phyloP scores from a whole-genome alignment of 1,140 invertebrate genomes.

The Drosophila lacteicornis region DNA sequence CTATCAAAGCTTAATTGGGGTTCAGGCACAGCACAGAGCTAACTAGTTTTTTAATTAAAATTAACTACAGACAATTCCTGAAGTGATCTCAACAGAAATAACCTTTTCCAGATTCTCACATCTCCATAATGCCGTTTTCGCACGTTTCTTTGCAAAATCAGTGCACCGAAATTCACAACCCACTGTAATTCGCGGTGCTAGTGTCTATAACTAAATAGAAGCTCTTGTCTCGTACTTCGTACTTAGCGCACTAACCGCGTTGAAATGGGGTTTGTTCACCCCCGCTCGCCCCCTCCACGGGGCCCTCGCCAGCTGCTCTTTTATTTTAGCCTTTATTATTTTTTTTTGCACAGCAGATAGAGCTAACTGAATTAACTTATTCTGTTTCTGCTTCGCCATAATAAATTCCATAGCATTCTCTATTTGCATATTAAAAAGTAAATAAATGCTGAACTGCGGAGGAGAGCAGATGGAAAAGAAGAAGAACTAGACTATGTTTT shows the following conservation, averaged over 20 bases:
- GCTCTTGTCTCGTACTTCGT: constrained; percentile 68
- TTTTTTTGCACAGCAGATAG: constrained; percentile 63
- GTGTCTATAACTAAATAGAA: constrained; percentile 76
- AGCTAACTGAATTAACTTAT: constrained; percentile 56
- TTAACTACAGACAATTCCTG: neutral
- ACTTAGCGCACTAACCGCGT: constrained; percentile 67
- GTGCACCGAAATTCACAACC: constrained; percentile 34
- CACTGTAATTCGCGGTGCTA: constrained; percentile 41
- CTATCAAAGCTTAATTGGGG: neutral
- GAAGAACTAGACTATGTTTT: constrained; percentile 34
- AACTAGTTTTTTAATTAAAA: neutral
- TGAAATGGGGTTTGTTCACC: constrained; percentile 62
- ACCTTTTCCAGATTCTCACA: constrained; percentile 12
- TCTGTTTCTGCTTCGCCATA: constrained; percentile 60
- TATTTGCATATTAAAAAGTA: constrained; percentile 79
- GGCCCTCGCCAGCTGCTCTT: constrained; percentile 19
- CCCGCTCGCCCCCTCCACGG: constrained; percentile 1
- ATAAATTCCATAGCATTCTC: constrained; percentile 75
- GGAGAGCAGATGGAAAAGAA: constrained; percentile 8
- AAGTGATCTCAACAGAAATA: neutral
- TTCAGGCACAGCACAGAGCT: too few species aligned
- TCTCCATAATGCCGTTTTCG: constrained; percentile 14
- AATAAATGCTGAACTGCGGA: constrained; percentile 53
- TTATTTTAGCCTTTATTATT: constrained; percentile 10
- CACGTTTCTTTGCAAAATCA: constrained; percentile 33